Evolutionary conservation across 2,113 vertebrate species (phyloP).

Genomic region (Nymphicus hollandicus): DNA sequence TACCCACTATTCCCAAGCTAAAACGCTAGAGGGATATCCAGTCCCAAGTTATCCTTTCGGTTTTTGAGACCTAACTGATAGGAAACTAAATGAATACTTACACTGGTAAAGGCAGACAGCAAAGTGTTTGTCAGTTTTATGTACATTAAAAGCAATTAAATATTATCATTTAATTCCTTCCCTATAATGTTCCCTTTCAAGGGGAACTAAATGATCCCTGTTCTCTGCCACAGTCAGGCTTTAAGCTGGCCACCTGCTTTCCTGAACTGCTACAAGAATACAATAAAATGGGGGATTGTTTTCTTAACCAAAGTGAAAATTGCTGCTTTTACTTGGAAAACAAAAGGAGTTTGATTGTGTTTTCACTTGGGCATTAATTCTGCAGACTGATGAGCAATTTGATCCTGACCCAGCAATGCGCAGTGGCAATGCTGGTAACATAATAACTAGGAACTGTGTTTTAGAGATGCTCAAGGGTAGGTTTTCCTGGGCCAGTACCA

Average conservation of each 20-base stretch:
- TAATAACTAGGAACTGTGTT: neutral
- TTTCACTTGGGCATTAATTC: conserved; percentile 5
- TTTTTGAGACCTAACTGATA: neutral
- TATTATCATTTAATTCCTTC: neutral
- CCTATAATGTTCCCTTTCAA: neutral
- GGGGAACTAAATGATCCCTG: neutral
- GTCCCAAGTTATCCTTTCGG: neutral
- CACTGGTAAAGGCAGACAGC: neutral
- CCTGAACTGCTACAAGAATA: neutral
- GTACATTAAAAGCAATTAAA: neutral
- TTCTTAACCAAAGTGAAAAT: neutral
- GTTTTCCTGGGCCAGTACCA: neutral
- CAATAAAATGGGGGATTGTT: neutral
- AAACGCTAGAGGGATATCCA: neutral
- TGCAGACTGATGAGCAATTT: neutral
- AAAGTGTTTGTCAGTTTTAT: neutral
- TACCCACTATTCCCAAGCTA: neutral
- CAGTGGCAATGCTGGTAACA: neutral
- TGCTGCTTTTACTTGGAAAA: neutral
- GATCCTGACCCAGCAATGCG: neutral
- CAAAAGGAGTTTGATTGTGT: neutral
- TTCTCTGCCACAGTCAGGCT: neutral
- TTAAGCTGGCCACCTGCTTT: neutral
- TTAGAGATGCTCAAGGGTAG: neutral
- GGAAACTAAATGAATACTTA: neutral